Evolutionary conservation across 1,140 invertebrate genomes (phyloP), one percentile per base, ranked within the genome.

Genomic region (Danaus melanippus): DNA sequence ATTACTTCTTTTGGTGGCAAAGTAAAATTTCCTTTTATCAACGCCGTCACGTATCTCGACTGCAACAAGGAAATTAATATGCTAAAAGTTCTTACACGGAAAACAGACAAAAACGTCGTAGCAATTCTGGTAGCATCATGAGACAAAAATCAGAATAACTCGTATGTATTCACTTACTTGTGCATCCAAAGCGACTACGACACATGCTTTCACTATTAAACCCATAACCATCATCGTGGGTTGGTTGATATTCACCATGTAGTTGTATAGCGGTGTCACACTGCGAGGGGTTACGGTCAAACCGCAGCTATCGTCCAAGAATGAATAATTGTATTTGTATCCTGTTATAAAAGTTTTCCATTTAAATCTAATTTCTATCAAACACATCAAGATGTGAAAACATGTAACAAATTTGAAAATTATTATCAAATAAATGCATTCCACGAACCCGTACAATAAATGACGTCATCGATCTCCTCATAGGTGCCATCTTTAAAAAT

Each of bases 401-500:
- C 15, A 15, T 15, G 15, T 15, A 15, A n/a, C 11, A 21, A 32
- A 5, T 32, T 32, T 5, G 21, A 32, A 32, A 32, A 7, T 32
- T 32, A 32, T 32, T 32, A 8, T 1, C 21, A 32, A 7, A 7
- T 7, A 32, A 32, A 32, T 32, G 21, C 21, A 32, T 32, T 32
- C 6, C 5, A 56, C 52, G 69, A 57, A 92, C 92, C 94, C 61
- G 96, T 96, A 69, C 95, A 96, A 70, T 92, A 93, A 43, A 97
- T 89, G 32, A 97, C 86, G 4, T 88, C 87, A 66, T 96, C 93
- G 40, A 92, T 84, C 32, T 90, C 69, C 71, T 91, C 88, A 56
- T 84, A 85, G 8, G 88, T 88, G 0, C 89, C 91, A 75, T 94
- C 92, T 21, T 77, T 58, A 69, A 93, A 94, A 50, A 88, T 64